Evolutionary conservation across 2,797 vertebrate genomes (phyloP).

Genomic region (Scolopax rusticola): DNA sequence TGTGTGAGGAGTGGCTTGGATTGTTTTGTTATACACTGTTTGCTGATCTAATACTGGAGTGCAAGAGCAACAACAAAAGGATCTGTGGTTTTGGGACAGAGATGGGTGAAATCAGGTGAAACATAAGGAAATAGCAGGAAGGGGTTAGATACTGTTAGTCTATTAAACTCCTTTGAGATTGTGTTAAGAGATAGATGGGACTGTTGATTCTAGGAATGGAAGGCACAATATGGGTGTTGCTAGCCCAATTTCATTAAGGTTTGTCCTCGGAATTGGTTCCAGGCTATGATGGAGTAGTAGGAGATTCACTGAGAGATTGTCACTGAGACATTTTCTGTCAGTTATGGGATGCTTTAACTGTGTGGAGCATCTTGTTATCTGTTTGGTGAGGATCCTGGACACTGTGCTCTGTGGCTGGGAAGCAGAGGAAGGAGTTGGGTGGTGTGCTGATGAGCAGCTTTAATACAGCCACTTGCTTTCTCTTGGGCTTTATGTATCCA

Average conservation of each 20-base stretch:
- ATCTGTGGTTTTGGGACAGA: fast-evolving
- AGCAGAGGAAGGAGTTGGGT: background rate
- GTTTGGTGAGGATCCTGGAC: fast-evolving
- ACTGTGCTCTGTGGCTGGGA: background rate
- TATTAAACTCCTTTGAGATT: background rate
- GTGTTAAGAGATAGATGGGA: background rate
- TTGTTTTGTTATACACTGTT: background rate
- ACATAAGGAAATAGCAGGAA: background rate
- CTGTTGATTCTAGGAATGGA: background rate
- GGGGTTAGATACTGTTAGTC: background rate
- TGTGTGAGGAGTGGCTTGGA: slow-evolving; percentile 46
- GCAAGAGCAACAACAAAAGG: background rate
- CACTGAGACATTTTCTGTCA: background rate
- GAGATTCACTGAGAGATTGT: background rate
- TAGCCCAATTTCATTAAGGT: background rate
- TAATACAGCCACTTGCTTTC: background rate
- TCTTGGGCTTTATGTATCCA: background rate
- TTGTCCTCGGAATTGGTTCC: background rate
- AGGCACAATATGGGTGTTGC: fast-evolving
- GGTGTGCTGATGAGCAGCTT: background rate
- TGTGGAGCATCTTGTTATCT: background rate
- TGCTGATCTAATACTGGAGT: background rate
- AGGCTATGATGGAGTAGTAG: background rate
- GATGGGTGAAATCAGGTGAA: background rate
- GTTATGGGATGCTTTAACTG: background rate